Conservation (phyloP, 2,113 vertebrate species). For the Xiphias gladius region DNA sequence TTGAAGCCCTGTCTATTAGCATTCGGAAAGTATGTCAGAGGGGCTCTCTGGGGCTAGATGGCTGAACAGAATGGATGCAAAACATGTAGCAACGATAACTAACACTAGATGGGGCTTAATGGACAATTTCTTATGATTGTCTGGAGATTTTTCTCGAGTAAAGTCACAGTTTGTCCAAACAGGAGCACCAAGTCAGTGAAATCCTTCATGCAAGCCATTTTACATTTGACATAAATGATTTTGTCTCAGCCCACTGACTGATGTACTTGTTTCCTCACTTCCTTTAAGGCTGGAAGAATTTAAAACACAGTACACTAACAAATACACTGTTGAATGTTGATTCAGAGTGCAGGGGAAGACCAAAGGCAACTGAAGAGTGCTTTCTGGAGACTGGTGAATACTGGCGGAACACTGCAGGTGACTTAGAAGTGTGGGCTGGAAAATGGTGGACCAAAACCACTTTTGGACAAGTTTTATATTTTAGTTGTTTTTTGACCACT, state of each 20-base stretch:
- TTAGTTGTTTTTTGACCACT: no score
- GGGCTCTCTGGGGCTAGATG: background rate
- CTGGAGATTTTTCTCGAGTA: background rate
- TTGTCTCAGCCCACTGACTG: background rate
- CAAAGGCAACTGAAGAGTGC: background rate
- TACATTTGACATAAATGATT: background rate
- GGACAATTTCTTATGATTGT: background rate
- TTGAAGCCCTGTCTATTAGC: background rate
- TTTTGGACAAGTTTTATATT: no score
- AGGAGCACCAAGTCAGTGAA: background rate
- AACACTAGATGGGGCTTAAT: background rate
- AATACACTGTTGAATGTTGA: constrained; percentile 26
- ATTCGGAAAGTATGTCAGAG: background rate
- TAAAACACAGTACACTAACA: constrained; percentile 1
- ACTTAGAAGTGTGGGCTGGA: no score
- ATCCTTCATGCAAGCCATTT: background rate
- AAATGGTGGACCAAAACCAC: no score
- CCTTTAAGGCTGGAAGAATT: background rate
- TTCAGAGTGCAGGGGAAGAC: background rate
- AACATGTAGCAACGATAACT: background rate
- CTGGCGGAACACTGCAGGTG: background rate
- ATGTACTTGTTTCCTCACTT: background rate
- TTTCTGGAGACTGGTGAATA: background rate
- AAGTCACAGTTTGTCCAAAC: background rate
- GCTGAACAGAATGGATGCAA: background rate